These are phyloP conservation scores for Stenopsyche tienmushanensis DNA, from an alignment of 1,140 invertebrate genomes.

Conservation along the genomic window DNA sequence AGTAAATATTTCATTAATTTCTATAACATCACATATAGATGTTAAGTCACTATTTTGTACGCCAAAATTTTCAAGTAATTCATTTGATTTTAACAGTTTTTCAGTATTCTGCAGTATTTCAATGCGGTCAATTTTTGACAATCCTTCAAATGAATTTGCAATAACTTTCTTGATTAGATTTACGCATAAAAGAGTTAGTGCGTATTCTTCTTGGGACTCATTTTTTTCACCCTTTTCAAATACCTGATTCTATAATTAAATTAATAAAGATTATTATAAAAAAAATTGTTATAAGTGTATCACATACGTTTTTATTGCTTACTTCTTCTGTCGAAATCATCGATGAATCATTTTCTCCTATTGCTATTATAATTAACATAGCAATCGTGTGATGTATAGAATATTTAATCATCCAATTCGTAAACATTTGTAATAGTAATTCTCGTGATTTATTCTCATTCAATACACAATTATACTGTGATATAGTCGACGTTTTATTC, in stretches of 20 bases:
- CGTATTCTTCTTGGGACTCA: conserved; percentile 32
- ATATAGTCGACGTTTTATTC: background rate
- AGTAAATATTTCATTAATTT: background rate
- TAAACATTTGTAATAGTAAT: conserved; percentile 19
- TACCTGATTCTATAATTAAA: conserved; percentile 28
- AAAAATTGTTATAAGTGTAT: too few relatives aligned
- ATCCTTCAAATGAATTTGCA: background rate
- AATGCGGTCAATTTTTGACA: background rate
- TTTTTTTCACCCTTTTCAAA: conserved; percentile 36
- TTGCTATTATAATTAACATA: conserved; percentile 20
- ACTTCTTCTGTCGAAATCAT: background rate
- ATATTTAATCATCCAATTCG: conserved; percentile 14
- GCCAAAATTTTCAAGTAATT: background rate
- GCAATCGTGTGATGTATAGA: conserved; percentile 24
- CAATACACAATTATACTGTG: background rate
- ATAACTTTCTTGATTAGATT: background rate
- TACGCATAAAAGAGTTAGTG: conserved; percentile 19
- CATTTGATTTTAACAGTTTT: background rate
- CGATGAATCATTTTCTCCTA: conserved; percentile 12
- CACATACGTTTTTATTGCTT: background rate
- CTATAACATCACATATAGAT: too few relatives aligned
- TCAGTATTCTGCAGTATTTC: background rate
- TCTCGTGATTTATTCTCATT: conserved; percentile 34
- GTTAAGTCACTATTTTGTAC: background rate
- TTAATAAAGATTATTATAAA: background rate